Percentiles rank a stretch among this genome's conserved stretches.
These are phyloP conservation scores for Semnornis frantzii DNA, from an alignment of 2,113 vertebrate genomes.

Conservation along the genomic window DNA sequence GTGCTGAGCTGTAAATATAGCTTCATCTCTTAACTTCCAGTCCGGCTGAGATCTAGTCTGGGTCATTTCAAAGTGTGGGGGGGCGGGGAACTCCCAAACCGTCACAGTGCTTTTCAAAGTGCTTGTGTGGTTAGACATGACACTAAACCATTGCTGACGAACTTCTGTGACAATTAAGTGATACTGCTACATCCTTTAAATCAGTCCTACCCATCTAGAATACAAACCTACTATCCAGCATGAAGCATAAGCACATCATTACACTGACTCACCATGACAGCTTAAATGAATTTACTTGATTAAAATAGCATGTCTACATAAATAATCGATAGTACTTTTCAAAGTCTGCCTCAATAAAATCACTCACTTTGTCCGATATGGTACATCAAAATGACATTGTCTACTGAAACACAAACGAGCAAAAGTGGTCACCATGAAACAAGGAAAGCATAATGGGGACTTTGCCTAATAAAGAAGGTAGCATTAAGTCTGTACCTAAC, in stretches of 20 bases:
- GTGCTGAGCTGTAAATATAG: too few species aligned
- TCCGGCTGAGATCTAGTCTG: too few species aligned
- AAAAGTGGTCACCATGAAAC: neutral
- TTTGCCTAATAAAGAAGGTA: neutral
- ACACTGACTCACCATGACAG: slow-evolving; percentile 44
- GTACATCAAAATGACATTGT: neutral
- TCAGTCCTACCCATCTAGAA: neutral
- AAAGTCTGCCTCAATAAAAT: slow-evolving; percentile 51
- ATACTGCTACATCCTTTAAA: neutral
- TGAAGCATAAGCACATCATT: neutral
- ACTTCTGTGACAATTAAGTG: neutral
- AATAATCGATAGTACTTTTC: slow-evolving; percentile 67
- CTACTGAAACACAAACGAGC: neutral
- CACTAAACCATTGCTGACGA: neutral
- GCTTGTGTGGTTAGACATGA: neutral
- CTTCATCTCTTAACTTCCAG: too few species aligned
- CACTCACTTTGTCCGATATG: slow-evolving; percentile 20
- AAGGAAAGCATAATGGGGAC: neutral
- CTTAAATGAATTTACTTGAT: slow-evolving; percentile 52
- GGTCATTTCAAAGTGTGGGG: too few species aligned
- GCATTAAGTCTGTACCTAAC: neutral
- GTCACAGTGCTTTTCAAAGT: neutral
- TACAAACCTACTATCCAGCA: neutral
- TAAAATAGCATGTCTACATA: slow-evolving; percentile 67
- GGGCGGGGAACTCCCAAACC: too few species aligned